Evolutionary conservation across 2,888 invertebrate species (phyloP).

Genomic region (Thumatha senex): DNA sequence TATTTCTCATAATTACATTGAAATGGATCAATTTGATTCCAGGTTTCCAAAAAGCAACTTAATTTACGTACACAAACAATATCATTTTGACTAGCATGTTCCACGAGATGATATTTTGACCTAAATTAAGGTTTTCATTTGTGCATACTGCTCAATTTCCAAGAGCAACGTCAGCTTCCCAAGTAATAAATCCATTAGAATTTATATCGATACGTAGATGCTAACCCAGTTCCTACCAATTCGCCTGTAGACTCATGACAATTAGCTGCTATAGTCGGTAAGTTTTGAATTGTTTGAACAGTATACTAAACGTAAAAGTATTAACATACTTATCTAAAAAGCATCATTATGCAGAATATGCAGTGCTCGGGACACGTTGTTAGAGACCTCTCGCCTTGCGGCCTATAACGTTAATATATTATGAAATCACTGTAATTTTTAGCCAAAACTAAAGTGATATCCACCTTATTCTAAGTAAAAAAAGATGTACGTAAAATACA

Average conservation of each 20-base stretch:
- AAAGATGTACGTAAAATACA: too few species aligned
- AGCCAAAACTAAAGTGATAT: too few species aligned
- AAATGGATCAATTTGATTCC: neutral
- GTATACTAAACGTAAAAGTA: too few species aligned
- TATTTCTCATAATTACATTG: neutral
- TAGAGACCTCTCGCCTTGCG: too few species aligned
- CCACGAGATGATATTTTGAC: too few species aligned
- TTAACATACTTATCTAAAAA: too few species aligned
- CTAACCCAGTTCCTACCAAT: slow-evolving; percentile 37
- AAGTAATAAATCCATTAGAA: slow-evolving; percentile 41
- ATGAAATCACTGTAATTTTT: too few species aligned
- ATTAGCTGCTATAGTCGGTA: slow-evolving; percentile 28
- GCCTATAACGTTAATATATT: too few species aligned
- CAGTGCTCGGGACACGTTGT: too few species aligned
- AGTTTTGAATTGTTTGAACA: slow-evolving; percentile 1
- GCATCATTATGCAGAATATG: too few species aligned
- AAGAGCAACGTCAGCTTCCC: slow-evolving; percentile 15
- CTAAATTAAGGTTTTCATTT: slow-evolving; percentile 25
- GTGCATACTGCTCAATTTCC: slow-evolving; percentile 28
- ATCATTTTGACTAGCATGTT: slow-evolving; percentile 27
- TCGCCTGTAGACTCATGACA: slow-evolving; percentile 38
- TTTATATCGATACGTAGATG: slow-evolving; percentile 41
- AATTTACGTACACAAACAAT: slow-evolving; percentile 5
- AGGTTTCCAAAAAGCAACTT: neutral
- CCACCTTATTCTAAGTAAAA: too few species aligned